These are phyloP conservation scores for Nemotelus pantherinus DNA, from an alignment of 2,888 invertebrate species.

Conservation along the genomic window DNA sequence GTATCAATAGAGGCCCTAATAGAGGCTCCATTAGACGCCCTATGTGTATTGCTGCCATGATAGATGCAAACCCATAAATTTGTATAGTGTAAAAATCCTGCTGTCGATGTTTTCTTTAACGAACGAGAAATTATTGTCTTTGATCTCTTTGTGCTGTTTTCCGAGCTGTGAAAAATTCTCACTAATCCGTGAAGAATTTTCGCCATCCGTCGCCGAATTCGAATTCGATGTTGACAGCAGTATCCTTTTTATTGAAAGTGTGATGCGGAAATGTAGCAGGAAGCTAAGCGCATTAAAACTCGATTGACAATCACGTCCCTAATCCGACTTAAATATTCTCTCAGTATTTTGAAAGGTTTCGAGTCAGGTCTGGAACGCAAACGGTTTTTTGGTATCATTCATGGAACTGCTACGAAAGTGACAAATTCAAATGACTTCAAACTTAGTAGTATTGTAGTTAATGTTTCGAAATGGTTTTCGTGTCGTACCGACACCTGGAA, in stretches of 20 bases:
- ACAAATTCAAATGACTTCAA: too few relatives aligned
- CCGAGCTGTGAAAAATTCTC: conserved; percentile 29
- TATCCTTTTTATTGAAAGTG: conserved; percentile 31
- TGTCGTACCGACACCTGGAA: too few relatives aligned
- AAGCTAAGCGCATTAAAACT: conserved; percentile 36
- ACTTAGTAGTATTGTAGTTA: too few relatives aligned
- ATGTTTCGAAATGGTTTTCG: too few relatives aligned
- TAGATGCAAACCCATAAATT: background rate
- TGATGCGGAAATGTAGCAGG: conserved; percentile 22
- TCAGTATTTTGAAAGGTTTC: background rate
- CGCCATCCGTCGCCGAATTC: background rate
- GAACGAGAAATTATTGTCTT: background rate
- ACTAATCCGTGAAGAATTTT: conserved; percentile 30
- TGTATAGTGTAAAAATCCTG: background rate
- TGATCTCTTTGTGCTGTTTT: background rate
- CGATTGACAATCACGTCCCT: conserved; percentile 28
- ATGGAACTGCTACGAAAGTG: too few relatives aligned
- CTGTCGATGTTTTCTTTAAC: too few relatives aligned
- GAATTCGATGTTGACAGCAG: conserved; percentile 9
- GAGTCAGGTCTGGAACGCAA: too few relatives aligned
- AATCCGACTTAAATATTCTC: conserved; percentile 37
- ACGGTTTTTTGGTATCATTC: too few relatives aligned
- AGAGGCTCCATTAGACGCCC: background rate
- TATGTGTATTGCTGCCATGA: background rate
- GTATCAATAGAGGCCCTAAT: background rate